Percentiles rank a stretch among this genome's conserved stretches.
phyloP scores from a whole-genome alignment of 2,888 invertebrate species.

The Tetheella fluctuosa region DNA sequence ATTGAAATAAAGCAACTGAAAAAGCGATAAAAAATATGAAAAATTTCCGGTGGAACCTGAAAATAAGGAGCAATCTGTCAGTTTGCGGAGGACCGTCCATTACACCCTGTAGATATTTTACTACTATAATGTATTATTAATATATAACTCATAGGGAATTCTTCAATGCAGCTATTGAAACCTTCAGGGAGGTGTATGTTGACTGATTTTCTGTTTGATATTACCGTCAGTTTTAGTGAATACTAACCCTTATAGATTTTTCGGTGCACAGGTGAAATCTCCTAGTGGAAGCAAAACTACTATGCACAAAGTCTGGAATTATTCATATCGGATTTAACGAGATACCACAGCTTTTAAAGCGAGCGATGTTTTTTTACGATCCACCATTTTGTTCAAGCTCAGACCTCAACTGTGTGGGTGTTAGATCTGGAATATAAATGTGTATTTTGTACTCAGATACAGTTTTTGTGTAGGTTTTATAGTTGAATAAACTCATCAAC shows the following conservation, averaged over 20 bases:
- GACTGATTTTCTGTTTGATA: not conserved
- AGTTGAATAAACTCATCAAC: too few species aligned
- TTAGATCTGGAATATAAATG: not conserved
- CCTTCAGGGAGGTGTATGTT: not conserved
- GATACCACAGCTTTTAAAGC: not conserved
- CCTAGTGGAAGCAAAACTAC: slow-evolving; percentile 23
- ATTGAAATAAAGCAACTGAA: too few species aligned
- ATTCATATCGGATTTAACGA: slow-evolving; percentile 30
- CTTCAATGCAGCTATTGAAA: not conserved
- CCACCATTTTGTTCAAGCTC: not conserved
- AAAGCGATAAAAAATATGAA: too few species aligned
- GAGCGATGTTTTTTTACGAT: not conserved
- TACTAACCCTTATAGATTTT: slow-evolving; percentile 23
- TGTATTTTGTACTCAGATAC: not conserved
- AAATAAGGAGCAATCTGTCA: too few species aligned
- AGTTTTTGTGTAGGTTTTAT: not conserved
- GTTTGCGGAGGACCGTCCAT: too few species aligned
- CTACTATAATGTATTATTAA: too few species aligned
- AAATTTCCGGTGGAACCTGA: too few species aligned
- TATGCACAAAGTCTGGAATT: slow-evolving; percentile 31
- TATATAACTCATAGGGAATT: not conserved
- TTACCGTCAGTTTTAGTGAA: not conserved
- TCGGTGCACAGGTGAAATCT: slow-evolving; percentile 34
- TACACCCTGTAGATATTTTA: too few species aligned
- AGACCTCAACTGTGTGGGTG: not conserved